A percentile compares a stretch with the other conserved stretches of the same genome.
phyloP scores from a whole-genome alignment of 2,888 invertebrate genomes.

The Priocnemis perturbator region DNA sequence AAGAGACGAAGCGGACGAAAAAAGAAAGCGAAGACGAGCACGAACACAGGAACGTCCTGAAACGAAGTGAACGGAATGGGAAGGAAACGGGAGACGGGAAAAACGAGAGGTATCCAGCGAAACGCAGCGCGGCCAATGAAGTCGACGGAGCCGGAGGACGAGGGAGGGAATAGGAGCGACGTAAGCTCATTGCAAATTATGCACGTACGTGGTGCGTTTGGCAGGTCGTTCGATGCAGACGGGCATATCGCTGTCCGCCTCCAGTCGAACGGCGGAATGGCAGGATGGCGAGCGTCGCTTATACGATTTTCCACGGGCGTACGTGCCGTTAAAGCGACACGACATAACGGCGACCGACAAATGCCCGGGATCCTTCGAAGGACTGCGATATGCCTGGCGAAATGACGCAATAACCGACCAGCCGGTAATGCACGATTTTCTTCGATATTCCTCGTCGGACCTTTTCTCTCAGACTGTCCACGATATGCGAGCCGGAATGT shows the following conservation, averaged over 20 bases:
- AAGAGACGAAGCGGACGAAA: too few relatives aligned
- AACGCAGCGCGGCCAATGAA: too few relatives aligned
- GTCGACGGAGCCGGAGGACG: background rate
- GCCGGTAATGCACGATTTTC: too few relatives aligned
- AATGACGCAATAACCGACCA: background rate
- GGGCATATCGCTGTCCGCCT: background rate
- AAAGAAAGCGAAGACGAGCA: too few relatives aligned
- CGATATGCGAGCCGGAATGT: too few relatives aligned
- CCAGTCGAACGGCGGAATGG: background rate
- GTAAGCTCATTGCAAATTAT: slow-evolving; percentile 14
- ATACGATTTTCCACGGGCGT: slow-evolving; percentile 15
- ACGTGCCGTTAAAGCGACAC: background rate
- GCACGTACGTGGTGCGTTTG: slow-evolving; percentile 23
- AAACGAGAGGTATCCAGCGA: background rate
- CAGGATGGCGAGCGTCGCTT: background rate
- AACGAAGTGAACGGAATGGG: background rate
- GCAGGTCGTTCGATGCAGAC: slow-evolving; percentile 17
- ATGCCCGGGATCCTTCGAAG: background rate
- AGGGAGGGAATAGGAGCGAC: background rate
- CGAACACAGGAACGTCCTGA: too few relatives aligned
- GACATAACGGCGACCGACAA: slow-evolving; percentile 7
- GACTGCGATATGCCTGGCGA: background rate
- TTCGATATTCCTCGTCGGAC: too few relatives aligned
- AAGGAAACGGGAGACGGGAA: background rate
- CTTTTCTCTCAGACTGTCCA: too few relatives aligned